Base-by-base conservation (phyloP, 2,888 invertebrate species). In the Anthophora plumipes region DNA sequence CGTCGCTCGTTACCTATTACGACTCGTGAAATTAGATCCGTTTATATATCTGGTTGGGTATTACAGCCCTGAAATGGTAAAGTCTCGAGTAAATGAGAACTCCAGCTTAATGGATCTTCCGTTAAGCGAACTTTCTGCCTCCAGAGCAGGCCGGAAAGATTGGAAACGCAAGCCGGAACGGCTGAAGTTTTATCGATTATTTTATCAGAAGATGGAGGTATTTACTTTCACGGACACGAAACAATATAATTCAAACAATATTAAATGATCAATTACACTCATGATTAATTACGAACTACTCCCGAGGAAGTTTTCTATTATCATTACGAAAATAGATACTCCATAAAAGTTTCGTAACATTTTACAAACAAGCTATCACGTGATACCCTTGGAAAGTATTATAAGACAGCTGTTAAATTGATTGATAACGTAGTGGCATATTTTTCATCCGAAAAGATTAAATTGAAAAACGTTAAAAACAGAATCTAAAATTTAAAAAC, bases 11-110 rank as follows among this genome's bases (percentile, higher is more conserved):
- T 63, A 71, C 9, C 69, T 50, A 59, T 70, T 78, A 64, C 25
- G 25, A 25, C 55, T 69, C 14, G 25, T 17, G 66, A 59, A 77
- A 80, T 80, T 75, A 66, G 54, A 85, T 73, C 81, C 75, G 63
- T 75, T 85, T 83, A 73, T 83, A 76, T 73, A 78, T 80, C 77
- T 54, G 63, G 57, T 37, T 37, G 63, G 72, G 76, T 70, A 70
- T 83, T 83, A 59, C 75, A 75, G 54, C 12, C 37, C 57, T 59
- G 74, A 55, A 63, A 78, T 46, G 67, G 52, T 55, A 74, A 80
- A 70, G 55, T 55, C 61, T 60, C 50, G 43, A 41, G 71, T 71
- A 83, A 85, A 80, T 79, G 74, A 79, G 77, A 80, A 85, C 61
- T 72, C 57, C 8, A 37, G 63, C 70, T 79, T 83, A 82, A 79